Percentiles rank a stretch among this genome's conserved stretches.
These are phyloP conservation scores for Actinernus sp. DNA, from an alignment of 92 coral and sea anemone genomes.

Conservation along the genomic window DNA sequence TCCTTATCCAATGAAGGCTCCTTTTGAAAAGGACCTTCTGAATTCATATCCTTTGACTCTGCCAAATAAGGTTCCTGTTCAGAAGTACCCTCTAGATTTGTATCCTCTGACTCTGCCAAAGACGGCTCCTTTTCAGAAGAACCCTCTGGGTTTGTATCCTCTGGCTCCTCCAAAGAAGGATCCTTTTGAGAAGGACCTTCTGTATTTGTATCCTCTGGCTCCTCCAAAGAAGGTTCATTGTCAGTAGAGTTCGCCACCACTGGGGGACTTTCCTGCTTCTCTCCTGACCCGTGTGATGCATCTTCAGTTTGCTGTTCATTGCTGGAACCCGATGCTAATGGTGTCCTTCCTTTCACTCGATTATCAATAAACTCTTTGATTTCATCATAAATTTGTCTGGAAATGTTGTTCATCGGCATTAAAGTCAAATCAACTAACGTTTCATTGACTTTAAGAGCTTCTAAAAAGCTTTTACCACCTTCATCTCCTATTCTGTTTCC, in stretches of 20 bases:
- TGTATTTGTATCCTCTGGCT: no score
- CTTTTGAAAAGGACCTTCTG: no score
- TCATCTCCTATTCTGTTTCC: constrained; percentile 93
- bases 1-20: no score
- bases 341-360: constrained; percentile 53
- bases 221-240: no score
- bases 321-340: not conserved
- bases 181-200: not conserved
- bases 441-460: constrained; percentile 81
- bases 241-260: no score
- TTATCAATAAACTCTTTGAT: constrained; percentile 78
- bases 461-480: constrained; percentile 83
- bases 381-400: constrained; percentile 72
- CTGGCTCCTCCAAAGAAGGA: not conserved
- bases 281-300: not conserved
- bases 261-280: not conserved
- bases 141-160: constrained; percentile 8
- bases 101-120: not conserved
- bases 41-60: no score
- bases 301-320: constrained; percentile 2
- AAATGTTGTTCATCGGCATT: constrained; percentile 93
- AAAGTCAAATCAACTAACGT: constrained; percentile 87
- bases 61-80: no score
- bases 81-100: no score
- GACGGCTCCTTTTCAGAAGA: constrained; percentile 1